A percentile compares a stretch with the other conserved stretches of the same genome.
Conservation (phyloP, 2,797 vertebrate genomes). For the Morelia viridis region DNA sequence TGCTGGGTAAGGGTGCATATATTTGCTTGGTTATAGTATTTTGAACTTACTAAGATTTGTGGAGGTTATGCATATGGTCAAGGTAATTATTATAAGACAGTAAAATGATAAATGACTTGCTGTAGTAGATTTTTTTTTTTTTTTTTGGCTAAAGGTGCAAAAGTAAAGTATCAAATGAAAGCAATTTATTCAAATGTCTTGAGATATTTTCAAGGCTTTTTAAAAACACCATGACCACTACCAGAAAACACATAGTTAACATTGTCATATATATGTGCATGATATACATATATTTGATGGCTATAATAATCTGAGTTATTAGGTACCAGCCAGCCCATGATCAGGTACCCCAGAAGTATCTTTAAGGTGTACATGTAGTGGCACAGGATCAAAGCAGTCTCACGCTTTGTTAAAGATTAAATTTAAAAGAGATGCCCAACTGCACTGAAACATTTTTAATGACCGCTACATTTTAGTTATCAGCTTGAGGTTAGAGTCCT, state of each 20-base stretch:
- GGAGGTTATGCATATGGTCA: background rate
- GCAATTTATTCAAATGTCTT: background rate
- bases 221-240: background rate
- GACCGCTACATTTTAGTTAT: background rate
- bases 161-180: background rate
- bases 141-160: too few species aligned
- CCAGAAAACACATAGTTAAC: background rate
- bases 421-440: background rate
- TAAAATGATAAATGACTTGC: background rate
- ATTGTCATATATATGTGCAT: background rate
- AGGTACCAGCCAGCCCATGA: background rate
- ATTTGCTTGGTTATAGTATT: background rate
- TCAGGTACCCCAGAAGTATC: background rate
- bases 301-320: background rate
- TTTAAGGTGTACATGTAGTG: background rate
- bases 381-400: background rate
- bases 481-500: background rate
- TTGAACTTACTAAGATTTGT: background rate
- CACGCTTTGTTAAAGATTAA: background rate
- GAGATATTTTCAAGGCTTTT: background rate
- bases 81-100: background rate
- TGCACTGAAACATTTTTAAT: background rate
- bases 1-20: background rate
- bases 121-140: too few species aligned
- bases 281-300: background rate